Percentiles rank a stretch among this genome's conserved stretches.
phyloP scores from a whole-genome alignment of 2,113 vertebrate species.

The Trogon melanurus region DNA sequence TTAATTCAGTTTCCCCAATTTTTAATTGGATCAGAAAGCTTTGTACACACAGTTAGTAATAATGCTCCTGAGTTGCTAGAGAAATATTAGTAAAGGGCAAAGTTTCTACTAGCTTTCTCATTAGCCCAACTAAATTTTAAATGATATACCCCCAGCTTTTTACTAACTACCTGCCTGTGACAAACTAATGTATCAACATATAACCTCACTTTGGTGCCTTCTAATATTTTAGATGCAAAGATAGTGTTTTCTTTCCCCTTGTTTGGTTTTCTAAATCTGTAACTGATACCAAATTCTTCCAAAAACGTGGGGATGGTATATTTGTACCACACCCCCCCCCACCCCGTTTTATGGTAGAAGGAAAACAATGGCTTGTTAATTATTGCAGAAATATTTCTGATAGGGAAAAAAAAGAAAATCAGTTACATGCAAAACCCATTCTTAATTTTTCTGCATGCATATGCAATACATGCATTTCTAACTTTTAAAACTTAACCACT shows the following conservation, averaged over 20 bases:
- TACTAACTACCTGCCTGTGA: not conserved
- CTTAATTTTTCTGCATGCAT: not conserved
- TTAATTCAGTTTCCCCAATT: constrained; percentile 15
- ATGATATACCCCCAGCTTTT: not conserved
- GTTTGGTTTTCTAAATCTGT: not conserved
- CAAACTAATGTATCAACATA: not conserved
- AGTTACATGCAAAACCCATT: not conserved
- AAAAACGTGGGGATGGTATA: not conserved
- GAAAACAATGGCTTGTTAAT: not conserved
- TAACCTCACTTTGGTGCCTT: not conserved
- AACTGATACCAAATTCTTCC: not conserved
- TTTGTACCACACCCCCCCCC: not conserved
- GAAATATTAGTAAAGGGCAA: constrained; percentile 33
- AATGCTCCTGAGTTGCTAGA: not conserved
- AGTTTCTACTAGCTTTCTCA: not conserved
- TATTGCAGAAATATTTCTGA: not conserved
- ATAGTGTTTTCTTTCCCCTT: not conserved
- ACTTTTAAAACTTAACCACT: not conserved
- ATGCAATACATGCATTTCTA: not conserved
- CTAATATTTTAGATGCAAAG: not conserved
- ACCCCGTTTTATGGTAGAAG: not conserved
- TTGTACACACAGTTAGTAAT: not conserved
- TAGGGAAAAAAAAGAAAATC: not conserved
- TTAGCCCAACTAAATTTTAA: constrained; percentile 41
- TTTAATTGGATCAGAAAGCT: not conserved